phyloP scores from a whole-genome alignment of 2,797 vertebrate species.

The Molossus molossus region DNA sequence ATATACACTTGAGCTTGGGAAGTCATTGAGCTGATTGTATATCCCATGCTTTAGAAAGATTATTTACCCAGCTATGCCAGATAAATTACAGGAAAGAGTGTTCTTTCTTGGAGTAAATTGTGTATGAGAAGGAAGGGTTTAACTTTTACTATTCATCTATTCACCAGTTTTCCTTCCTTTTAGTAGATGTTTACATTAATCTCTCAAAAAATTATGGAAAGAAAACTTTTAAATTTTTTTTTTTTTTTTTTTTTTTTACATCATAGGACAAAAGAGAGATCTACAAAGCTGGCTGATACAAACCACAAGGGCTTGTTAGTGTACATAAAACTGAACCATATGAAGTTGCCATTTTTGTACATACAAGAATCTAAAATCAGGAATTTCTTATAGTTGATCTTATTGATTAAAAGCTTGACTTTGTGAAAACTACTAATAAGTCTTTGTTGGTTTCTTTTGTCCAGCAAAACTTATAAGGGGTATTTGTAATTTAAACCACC shows the following conservation, averaged over 20 bases:
- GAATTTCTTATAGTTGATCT: neutral
- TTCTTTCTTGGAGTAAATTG: conserved; percentile 31
- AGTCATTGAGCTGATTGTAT: neutral
- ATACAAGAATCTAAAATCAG: neutral
- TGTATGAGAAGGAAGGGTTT: neutral
- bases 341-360: neutral
- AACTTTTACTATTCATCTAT: neutral
- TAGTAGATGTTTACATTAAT: neutral
- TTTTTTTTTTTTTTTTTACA: neutral
- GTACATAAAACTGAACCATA: neutral
- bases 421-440: neutral
- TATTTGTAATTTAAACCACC: neutral
- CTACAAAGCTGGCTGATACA: neutral
- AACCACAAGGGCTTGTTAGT: no score
- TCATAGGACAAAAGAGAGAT: neutral
- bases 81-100: neutral
- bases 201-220: neutral
- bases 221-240: neutral
- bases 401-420: conserved; percentile 30
- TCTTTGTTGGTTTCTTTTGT: neutral
- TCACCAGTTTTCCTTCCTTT: conserved; percentile 2
- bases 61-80: neutral
- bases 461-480: neutral
- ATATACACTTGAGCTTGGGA: neutral
- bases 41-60: neutral